Evolutionary conservation across 2,888 invertebrate genomes (phyloP).

Genomic region (Carpatolechia fugitivella): DNA sequence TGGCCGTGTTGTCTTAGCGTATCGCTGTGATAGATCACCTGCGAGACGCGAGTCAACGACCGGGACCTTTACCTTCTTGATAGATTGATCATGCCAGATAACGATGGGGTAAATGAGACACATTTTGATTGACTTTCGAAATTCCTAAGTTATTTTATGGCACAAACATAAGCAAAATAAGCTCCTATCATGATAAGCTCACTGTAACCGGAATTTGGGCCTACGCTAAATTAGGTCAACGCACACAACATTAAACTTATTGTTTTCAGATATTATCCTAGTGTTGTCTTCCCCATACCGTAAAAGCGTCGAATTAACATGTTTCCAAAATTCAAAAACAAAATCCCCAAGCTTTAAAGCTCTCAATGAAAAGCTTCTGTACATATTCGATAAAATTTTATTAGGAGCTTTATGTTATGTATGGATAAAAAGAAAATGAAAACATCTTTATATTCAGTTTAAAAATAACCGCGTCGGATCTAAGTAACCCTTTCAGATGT

Average conservation of each 20-base stretch:
- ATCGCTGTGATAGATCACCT: conserved; percentile 48
- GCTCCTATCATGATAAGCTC: no score
- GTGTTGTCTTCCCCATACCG: no score
- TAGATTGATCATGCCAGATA: conserved; percentile 17
- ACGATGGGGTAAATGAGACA: not conserved
- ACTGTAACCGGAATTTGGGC: no score
- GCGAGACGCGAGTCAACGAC: conserved; percentile 35
- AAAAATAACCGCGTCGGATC: conserved; percentile 6
- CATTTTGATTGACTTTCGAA: conserved; percentile 10
- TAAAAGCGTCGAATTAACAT: no score
- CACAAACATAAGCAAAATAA: no score
- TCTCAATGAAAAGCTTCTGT: not conserved
- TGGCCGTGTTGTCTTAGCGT: conserved; percentile 42
- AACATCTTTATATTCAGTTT: not conserved
- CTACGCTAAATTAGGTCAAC: no score
- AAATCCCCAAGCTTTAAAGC: no score
- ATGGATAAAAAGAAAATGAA: not conserved
- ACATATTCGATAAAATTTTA: not conserved
- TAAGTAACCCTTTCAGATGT: conserved; percentile 36
- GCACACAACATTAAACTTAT: no score
- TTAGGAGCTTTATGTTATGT: not conserved
- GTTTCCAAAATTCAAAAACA: no score
- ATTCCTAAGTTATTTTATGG: no score
- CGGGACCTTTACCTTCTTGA: conserved; percentile 19
- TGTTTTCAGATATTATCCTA: no score